phyloP scores from a whole-genome alignment of 2,113 vertebrate genomes.

The Triplophysa dalaica region DNA sequence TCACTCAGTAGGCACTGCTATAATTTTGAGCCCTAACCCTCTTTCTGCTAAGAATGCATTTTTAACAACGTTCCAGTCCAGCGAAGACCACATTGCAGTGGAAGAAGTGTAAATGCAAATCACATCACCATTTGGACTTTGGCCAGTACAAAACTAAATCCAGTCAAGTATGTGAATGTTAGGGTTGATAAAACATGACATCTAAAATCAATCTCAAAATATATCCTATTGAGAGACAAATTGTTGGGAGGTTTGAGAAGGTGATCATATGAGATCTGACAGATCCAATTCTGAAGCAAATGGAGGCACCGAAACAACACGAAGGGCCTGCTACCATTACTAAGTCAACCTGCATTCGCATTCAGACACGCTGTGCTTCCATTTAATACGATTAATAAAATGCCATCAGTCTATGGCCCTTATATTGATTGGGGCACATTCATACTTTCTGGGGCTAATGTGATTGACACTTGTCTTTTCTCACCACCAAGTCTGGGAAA shows the following conservation, averaged over 20 bases:
- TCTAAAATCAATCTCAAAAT: constrained; percentile 11
- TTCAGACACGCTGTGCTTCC: constrained; percentile 6
- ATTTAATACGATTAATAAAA: constrained; percentile 16
- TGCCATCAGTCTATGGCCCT: background rate
- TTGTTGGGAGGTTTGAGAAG: constrained; percentile 9
- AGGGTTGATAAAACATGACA: constrained; percentile 17
- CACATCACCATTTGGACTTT: background rate
- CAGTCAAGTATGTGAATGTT: background rate
- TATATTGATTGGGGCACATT: constrained; percentile 34
- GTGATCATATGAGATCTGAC: constrained; percentile 31
- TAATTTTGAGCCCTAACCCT: constrained; percentile 26
- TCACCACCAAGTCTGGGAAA: background rate
- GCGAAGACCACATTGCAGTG: background rate
- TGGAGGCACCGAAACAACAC: constrained; percentile 1
- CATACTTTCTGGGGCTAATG: constrained; percentile 18
- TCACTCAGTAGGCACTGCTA: constrained; percentile 22
- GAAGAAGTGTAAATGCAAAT: background rate
- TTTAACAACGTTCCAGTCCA: background rate
- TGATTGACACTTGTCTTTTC: constrained; percentile 40
- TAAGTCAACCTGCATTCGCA: background rate
- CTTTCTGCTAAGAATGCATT: constrained; percentile 15
- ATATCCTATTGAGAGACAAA: constrained; percentile 7
- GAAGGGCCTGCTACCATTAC: constrained; percentile 3
- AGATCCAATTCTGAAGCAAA: constrained; percentile 34
- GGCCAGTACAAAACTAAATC: background rate